Evolutionary conservation across 2,888 invertebrate species (phyloP).

Genomic region (Perdita meconis): DNA sequence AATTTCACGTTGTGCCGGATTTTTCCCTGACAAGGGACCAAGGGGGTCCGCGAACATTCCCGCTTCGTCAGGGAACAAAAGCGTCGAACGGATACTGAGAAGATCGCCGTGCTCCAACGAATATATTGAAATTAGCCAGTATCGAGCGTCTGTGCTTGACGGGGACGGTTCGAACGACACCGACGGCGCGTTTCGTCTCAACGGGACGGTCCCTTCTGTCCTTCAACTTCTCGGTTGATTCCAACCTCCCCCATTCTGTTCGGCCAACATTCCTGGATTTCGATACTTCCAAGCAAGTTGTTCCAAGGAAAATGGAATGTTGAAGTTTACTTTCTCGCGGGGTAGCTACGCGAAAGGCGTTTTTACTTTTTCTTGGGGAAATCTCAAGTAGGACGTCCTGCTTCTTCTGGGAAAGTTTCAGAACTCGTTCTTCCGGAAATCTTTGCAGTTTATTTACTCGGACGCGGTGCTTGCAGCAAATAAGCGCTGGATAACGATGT

Average conservation of each 20-base stretch:
- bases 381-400: neutral
- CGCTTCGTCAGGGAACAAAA: neutral
- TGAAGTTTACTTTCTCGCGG: slow-evolving; percentile 7
- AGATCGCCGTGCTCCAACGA: neutral
- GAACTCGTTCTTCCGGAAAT: neutral
- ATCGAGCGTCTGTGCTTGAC: slow-evolving; percentile 12
- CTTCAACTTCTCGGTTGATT: slow-evolving; percentile 10
- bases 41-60: neutral
- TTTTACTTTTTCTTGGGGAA: neutral
- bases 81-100: neutral
- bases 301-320: slow-evolving; percentile 13
- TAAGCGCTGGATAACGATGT: neutral
- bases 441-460: neutral
- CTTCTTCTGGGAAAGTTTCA: neutral
- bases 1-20: slow-evolving; percentile 46
- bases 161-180: neutral
- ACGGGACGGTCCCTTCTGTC: neutral
- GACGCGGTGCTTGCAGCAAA: neutral
- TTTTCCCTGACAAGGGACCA: slow-evolving; percentile 19
- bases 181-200: neutral
- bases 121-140: neutral
- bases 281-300: slow-evolving; percentile 6
- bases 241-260: neutral
- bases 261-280: neutral
- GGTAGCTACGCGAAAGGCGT: neutral